These are phyloP conservation scores for Hydrotaea diabolus DNA, from an alignment of 2,888 invertebrate species.

Conservation along the genomic window DNA sequence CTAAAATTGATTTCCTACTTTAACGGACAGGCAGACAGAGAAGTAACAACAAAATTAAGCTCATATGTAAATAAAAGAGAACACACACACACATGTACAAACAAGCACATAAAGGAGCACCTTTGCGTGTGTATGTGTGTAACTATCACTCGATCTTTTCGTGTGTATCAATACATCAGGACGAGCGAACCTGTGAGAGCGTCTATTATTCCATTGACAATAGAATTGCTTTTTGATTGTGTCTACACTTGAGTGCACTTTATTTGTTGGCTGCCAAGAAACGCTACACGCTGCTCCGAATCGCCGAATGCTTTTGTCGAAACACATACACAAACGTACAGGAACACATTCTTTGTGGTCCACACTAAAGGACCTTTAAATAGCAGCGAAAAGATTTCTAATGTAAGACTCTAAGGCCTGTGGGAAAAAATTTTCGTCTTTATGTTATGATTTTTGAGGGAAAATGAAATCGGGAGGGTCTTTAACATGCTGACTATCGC, in stretches of 20 bases:
- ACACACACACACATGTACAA: too few species aligned
- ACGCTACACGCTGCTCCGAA: not conserved
- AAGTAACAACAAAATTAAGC: not conserved
- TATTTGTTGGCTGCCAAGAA: constrained; percentile 23
- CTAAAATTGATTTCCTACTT: not conserved
- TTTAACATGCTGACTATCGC: too few species aligned
- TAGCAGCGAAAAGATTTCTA: not conserved
- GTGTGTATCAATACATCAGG: too few species aligned
- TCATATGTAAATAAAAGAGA: not conserved
- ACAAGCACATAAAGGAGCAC: not conserved
- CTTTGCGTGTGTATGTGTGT: not conserved
- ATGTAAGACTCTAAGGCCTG: too few species aligned
- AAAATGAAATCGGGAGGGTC: too few species aligned
- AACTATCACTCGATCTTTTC: not conserved
- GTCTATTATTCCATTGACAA: constrained; percentile 39
- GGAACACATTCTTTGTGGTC: not conserved
- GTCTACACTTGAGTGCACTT: constrained; percentile 45
- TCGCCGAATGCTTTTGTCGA: not conserved
- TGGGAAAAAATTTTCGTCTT: too few species aligned
- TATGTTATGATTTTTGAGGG: too few species aligned
- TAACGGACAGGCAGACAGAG: not conserved
- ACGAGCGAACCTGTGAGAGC: too few species aligned
- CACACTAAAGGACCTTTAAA: not conserved
- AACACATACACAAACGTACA: constrained; percentile 3
- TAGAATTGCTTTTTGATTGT: constrained; percentile 56